Evolutionary conservation across 2,113 vertebrate species (phyloP), one percentile per base, ranked within the genome.

Genomic region (rabbit (Oryctolagus cuniculus)): DNA sequence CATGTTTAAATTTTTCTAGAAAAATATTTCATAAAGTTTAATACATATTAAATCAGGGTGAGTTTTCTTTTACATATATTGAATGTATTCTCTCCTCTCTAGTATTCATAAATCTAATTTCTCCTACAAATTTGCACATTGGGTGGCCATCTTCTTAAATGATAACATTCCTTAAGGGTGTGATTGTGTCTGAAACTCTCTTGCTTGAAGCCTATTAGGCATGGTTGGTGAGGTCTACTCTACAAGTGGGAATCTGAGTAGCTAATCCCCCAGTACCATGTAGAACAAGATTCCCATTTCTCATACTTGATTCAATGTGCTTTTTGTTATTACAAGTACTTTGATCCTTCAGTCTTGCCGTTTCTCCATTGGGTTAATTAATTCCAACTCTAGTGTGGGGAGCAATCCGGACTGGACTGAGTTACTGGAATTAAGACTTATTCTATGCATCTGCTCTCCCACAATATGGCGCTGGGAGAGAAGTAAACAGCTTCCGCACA

Each of bases 321-420:
- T 93, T 29, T 11, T 94, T 91, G 24, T 53, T 86, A 38, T 80
- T 31, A 36, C 6, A 73, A 96, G 84, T 79, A 74, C 63, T 55
- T 1, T 70, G 85, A 70, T 24, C 87, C 6, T 38, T 90, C 34
- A 11, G 5, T 22, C 51, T 91, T 94, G 85, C 38, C 34, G 0
- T 64, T 90, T 91, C 36, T 95, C 25, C 86, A 15, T 66, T 95
- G 63, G 49, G 77, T 81, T 95, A n/a, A 74, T 75, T 94, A 55
- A 95, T 67, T 61, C 84, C 64, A 94, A 86, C 10, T 69, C 24
- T 51, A 77, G 11, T 69, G n/a, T n/a, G n/a, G n/a, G n/a, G n/a
- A n/a, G n/a, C n/a, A n/a, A n/a, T n/a, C n/a, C n/a, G n/a, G n/a
- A n/a, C n/a, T n/a, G n/a, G n/a, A n/a, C n/a, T n/a, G n/a, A n/a